Base-by-base conservation (phyloP, 2,113 vertebrate genomes). In the Cebidichthys violaceus region DNA sequence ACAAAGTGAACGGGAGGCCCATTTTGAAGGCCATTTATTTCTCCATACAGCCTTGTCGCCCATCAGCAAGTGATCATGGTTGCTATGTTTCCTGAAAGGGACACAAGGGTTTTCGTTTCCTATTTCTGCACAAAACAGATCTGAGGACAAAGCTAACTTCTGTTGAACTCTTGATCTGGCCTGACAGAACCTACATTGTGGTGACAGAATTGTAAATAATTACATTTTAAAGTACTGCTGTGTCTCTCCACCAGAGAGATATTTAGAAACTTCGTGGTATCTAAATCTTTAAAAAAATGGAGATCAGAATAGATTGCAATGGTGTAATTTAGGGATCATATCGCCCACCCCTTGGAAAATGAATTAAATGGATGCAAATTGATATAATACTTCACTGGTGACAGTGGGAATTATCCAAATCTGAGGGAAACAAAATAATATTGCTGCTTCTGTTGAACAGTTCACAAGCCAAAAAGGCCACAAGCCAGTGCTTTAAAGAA, bases 21-120 rank as follows among this genome's bases (percentile, higher is more conserved):
- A 77, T 78, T 77, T 45, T 67, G 62, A 86, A 84, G 71, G 57
- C 37, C 83, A 72, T 75, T 83, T 82, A 65, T 80, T 59, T 86
- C 81, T 85, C 62, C 52, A 69, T 69, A 39, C 60, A 73, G 65
- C 33, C 59, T 33, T 0, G 29, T 35, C 27, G 24, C 45, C 67
- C 62, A 75, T 75, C 78, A 64, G 11, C 2, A 0, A 59, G 37
- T 14, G 35, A 77, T 61, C 15, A 6, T 22, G 22, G 33, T 37
- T 61, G 2, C 27, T 18, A 20, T 72, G 55, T 70, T 62, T 6
- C 59, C 47, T n/a, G 22, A 64, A 55, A 69, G 24, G 41, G 50
- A 66, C 22, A 62, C 24, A 52, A 27, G 11, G 9, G 14, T 27
- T 27, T 31, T 41, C n/a, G 50, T 37, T 62, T 66, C 35, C 57